phyloP scores from a whole-genome alignment of 2,888 invertebrate genomes.

The Phalangium opilio region DNA sequence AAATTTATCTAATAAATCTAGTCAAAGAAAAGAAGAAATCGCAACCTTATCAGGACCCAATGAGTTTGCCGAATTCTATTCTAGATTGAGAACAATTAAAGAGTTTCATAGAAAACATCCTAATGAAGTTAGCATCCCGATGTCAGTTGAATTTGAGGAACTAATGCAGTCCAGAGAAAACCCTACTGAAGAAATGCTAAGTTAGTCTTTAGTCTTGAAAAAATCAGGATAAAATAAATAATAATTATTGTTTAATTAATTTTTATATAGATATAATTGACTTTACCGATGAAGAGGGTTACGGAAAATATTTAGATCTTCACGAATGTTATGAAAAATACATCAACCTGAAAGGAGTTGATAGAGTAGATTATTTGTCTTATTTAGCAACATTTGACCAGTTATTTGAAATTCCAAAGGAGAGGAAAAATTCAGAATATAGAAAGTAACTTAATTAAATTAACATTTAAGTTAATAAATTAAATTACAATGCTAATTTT shows the following conservation, averaged over 20 bases:
- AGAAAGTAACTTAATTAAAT: slow-evolving; percentile 47
- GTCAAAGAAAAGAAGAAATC: slow-evolving; percentile 79
- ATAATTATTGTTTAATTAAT: background rate
- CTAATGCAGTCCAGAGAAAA: slow-evolving; percentile 74
- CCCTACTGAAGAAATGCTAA: slow-evolving; percentile 67
- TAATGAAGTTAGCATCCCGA: slow-evolving; percentile 86
- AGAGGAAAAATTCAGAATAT: slow-evolving; percentile 38
- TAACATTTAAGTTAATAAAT: background rate
- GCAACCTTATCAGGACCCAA: slow-evolving; percentile 89
- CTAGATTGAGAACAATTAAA: slow-evolving; percentile 79
- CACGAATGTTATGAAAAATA: slow-evolving; percentile 93
- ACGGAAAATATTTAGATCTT: slow-evolving; percentile 92
- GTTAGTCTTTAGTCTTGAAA: slow-evolving; percentile 35
- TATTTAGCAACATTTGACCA: slow-evolving; percentile 89
- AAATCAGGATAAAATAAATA: background rate
- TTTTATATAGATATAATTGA: slow-evolving; percentile 40
- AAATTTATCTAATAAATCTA: slow-evolving; percentile 4
- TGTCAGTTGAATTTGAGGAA: slow-evolving; percentile 96
- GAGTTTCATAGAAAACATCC: slow-evolving; percentile 94
- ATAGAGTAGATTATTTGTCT: slow-evolving; percentile 79
- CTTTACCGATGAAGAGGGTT: slow-evolving; percentile 98
- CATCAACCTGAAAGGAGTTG: slow-evolving; percentile 90
- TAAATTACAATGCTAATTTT: slow-evolving; percentile 1
- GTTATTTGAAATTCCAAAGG: slow-evolving; percentile 79
- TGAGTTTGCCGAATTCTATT: slow-evolving; percentile 95